phyloP scores from a whole-genome alignment of 2,797 vertebrate species.

The Leuciscus waleckii region DNA sequence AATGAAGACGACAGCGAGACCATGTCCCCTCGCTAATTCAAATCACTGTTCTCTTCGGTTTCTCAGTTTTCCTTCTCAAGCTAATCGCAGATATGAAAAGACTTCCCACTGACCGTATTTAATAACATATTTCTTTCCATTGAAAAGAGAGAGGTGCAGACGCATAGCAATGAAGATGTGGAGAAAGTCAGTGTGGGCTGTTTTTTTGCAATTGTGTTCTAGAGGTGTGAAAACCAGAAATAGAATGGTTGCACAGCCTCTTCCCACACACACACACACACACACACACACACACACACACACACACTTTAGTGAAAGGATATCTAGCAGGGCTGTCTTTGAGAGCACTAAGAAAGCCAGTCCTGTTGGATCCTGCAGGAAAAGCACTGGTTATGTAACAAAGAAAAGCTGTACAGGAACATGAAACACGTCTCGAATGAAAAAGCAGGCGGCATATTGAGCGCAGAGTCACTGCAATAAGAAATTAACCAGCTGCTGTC shows the following conservation, averaged over 20 bases:
- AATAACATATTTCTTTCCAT: conserved; percentile 30
- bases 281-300: neutral
- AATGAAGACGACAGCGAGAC: conserved; percentile 47
- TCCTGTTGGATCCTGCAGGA: conserved; percentile 86
- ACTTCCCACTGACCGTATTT: conserved; percentile 20
- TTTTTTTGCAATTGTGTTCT: conserved; percentile 54
- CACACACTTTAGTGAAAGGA: conserved; percentile 74
- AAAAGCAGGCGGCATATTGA: conserved; percentile 12
- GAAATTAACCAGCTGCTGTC: conserved; percentile 10
- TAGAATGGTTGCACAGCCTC: conserved; percentile 52
- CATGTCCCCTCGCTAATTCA: conserved; percentile 24
- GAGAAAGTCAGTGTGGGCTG: conserved; percentile 37
- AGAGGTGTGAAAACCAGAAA: conserved; percentile 57
- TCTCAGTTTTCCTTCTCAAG: neutral
- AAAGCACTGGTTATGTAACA: conserved; percentile 45
- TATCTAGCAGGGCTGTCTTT: conserved; percentile 97
- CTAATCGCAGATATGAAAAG: conserved; percentile 15
- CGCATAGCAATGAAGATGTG: neutral
- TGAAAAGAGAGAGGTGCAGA: conserved; percentile 7
- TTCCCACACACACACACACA: conserved; percentile 13
- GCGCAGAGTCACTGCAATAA: neutral
- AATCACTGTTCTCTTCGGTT: conserved; percentile 24
- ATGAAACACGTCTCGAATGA: neutral
- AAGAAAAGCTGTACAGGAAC: conserved; percentile 30
- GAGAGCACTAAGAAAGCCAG: conserved; percentile 89